These are phyloP conservation scores for Drosophila funebris DNA, from an alignment of 1,140 invertebrate genomes.

Conservation along the genomic window DNA sequence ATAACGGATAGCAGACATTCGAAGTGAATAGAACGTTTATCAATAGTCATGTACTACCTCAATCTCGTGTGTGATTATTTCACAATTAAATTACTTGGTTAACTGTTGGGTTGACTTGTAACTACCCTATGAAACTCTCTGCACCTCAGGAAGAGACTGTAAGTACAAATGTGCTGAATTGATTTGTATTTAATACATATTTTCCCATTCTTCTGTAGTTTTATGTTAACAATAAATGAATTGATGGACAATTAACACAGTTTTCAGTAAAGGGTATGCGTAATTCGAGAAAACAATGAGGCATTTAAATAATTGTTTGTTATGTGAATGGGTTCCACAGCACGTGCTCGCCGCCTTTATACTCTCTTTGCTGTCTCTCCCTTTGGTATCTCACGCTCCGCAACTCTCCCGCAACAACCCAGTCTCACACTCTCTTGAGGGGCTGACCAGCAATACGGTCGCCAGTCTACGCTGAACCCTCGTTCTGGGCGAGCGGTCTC, in stretches of 20 bases:
- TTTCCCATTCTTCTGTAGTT: too few species aligned
- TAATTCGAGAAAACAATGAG: neutral
- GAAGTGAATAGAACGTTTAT: neutral
- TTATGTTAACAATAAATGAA: neutral
- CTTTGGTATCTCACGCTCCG: neutral
- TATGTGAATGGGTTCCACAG: constrained; percentile 4
- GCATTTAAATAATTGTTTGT: neutral
- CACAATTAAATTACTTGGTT: neutral
- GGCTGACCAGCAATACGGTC: constrained; percentile 27
- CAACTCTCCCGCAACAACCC: neutral
- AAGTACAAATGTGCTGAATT: too few species aligned
- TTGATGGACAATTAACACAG: neutral
- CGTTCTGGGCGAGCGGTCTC: constrained; percentile 51
- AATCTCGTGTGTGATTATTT: neutral
- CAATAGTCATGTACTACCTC: constrained; percentile 1
- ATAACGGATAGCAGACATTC: neutral
- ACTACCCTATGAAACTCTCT: neutral
- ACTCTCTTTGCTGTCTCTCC: constrained; percentile 4
- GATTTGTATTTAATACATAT: too few species aligned
- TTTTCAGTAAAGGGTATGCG: neutral
- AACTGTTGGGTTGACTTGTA: neutral
- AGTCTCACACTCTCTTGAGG: neutral
- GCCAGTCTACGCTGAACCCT: constrained; percentile 52
- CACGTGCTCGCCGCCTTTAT: constrained; percentile 2
- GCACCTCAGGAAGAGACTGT: too few species aligned